A percentile compares a stretch with the other conserved stretches of the same genome.
Evolutionary conservation across 1,140 invertebrate genomes (phyloP).

Genomic region (Maniola jurtina): DNA sequence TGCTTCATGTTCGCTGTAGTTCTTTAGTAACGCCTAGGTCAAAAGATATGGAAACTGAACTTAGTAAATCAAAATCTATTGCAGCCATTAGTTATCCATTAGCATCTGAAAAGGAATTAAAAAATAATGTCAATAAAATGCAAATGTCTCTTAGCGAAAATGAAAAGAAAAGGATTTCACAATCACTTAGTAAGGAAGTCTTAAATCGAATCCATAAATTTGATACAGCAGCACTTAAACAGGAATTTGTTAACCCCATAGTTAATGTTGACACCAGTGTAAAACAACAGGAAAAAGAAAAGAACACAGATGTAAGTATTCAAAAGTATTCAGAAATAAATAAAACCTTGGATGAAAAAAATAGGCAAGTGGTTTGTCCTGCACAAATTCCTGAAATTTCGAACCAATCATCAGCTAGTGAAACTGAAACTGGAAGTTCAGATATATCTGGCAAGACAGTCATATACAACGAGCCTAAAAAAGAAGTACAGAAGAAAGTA

Average conservation of each 20-base stretch:
- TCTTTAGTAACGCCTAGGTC: slow-evolving; percentile 73
- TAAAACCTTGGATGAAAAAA: slow-evolving; percentile 33
- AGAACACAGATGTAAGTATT: background rate
- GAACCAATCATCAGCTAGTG: slow-evolving; percentile 76
- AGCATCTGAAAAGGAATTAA: slow-evolving; percentile 70
- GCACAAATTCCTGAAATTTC: slow-evolving; percentile 50
- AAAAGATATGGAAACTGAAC: slow-evolving; percentile 44
- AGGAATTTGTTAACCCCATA: slow-evolving; percentile 46
- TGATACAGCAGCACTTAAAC: slow-evolving; percentile 63
- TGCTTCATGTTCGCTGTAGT: slow-evolving; percentile 85
- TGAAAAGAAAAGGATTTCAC: slow-evolving; percentile 86
- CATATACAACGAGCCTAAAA: slow-evolving; percentile 77
- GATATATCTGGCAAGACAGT: slow-evolving; percentile 84
- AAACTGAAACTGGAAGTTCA: slow-evolving; percentile 84
- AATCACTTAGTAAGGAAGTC: slow-evolving; percentile 86
- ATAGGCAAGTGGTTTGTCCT: slow-evolving; percentile 48
- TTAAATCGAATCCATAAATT: slow-evolving; percentile 80
- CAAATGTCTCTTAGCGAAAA: slow-evolving; percentile 81
- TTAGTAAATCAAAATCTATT: slow-evolving; percentile 80
- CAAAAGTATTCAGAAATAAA: slow-evolving; percentile 15
- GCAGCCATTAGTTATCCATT: slow-evolving; percentile 72
- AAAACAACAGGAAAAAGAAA: slow-evolving; percentile 21
- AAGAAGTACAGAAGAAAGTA: slow-evolving; percentile 85
- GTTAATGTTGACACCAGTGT: slow-evolving; percentile 15
- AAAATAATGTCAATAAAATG: slow-evolving; percentile 73